A percentile compares a stretch with the other conserved stretches of the same genome.
Evolutionary conservation across 2,888 invertebrate genomes (phyloP).

Genomic region (Tenthredo livida): DNA sequence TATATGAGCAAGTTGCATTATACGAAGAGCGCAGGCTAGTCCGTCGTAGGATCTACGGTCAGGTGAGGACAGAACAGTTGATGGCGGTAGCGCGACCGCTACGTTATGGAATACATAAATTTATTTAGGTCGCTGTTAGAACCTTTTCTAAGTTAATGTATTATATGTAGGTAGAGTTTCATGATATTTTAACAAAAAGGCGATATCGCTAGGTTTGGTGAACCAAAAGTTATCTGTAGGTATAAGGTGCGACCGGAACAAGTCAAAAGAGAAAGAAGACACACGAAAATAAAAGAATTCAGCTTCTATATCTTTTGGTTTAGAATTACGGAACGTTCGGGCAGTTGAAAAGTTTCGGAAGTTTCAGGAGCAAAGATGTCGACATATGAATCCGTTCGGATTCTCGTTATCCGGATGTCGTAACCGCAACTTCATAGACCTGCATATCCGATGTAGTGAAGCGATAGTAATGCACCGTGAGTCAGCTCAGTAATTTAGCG

Average conservation of each 20-base stretch:
- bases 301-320: neutral
- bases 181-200: neutral
- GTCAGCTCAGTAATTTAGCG: conserved; percentile 43
- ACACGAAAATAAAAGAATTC: neutral
- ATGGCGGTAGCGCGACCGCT: conserved; percentile 48
- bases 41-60: conserved; percentile 62
- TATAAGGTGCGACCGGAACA: neutral
- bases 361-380: neutral
- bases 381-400: neutral
- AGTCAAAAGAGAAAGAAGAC: neutral
- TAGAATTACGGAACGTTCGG: neutral
- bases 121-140: conserved; percentile 40
- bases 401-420: conserved; percentile 41
- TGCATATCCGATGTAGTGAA: conserved; percentile 44
- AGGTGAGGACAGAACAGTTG: conserved; percentile 57
- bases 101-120: conserved; percentile 37
- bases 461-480: conserved; percentile 50
- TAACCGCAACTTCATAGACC: conserved; percentile 42
- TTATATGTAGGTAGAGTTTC: neutral
- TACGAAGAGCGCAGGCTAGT: conserved; percentile 12
- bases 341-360: conserved; percentile 38
- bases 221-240: neutral
- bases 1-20: neutral
- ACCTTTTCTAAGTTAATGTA: neutral
- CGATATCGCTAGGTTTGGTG: neutral